Base-by-base conservation (phyloP, 1,140 invertebrate genomes). In the Leucophenga varia region DNA sequence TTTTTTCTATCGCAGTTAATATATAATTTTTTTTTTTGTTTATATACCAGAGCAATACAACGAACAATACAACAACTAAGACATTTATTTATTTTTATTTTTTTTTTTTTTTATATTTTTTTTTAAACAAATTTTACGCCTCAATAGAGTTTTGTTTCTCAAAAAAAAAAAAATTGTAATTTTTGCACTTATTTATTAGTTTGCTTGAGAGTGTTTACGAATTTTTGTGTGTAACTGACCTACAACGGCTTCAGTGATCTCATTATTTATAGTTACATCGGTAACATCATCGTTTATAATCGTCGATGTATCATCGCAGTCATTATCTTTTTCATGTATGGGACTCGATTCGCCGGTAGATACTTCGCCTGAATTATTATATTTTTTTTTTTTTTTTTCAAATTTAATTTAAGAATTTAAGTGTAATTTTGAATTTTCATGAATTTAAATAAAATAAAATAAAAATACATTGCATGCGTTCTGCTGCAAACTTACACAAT, bases 241-340 rank as follows among this genome's bases (percentile, higher is more conserved):
- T 84, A 80, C 80, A 82, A 80, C 79, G 57, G 52, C 77, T 39
- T 53, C 53, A 54, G 59, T 63, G 49, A 47, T 55, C 39, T 75
- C 68, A 61, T 63, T 75, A 57, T 63, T 69, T 61, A 77, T 78
- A 69, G 78, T 77, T 57, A 73, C 75, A 61, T 80, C 79, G 59
- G 78, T 76, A 49, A 79, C 76, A 51, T 77, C 71, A 52, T 85
- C 82, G 51, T 82, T 82, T 74, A 86, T 85, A 52, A 65, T 64
- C 51, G 86, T 87, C 41, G 68, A 73, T 53, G 55, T 64, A 42
- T 70, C 64, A 55, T 87, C 80, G 53, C 60, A 59, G 59, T 67
- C 61, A 47, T 82, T 80, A 75, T 88, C 86, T 70, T 89, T 87
- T 77, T 89, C 87, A 69, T 87, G 83, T 72, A 86, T 79, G 55